Base-by-base conservation (phyloP, 53 echinoderm and acorn worm genomes). In the Apostichopus leukothele region DNA sequence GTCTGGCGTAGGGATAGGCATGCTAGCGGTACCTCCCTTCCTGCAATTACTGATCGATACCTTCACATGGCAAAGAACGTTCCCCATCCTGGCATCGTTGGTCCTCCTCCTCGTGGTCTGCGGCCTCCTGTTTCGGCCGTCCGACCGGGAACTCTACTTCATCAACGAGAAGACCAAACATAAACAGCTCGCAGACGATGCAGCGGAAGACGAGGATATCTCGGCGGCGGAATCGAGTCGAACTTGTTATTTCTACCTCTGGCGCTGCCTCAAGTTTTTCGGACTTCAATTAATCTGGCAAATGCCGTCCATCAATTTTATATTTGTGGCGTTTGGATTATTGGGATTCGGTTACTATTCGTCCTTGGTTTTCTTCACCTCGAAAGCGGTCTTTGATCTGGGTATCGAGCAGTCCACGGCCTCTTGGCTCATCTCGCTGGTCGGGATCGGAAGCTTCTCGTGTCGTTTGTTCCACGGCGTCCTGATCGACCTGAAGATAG, bases 311-410 rank as follows among this genome's bases (percentile, higher is more conserved):
- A 54, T 90, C 9, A 75, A 79, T 57, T 74, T 78, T 53, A 83
- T 90, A 12, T 75, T 89, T 53, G 54, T 83, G 1, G 83, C 55
- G 7, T 90, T 75, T 55, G 55, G 74, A 4, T 25, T 83, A 14
- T 39, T 90, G 1, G 90, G 90, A 73, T 83, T 73, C 13, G 90
- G 90, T 5, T 90, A 54, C 57, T 83, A 90, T 25, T 83, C 90
- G 20, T 74, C 90, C 0, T n/a, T 90, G 12, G 73, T 90, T 73
- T 90, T 83, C 57, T 73, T 90, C 9, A 83, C 83, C 20, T 52
- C 90, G 5, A 74, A 90, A 26, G 90, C 90, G 9, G 84, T 90
- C 66, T 85, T 85, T 73, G 90, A 90, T 57, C 74, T 90, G 57
- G 27, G 74, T 19, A 90, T 90, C 60, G 71, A 73, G 52, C 54